Conservation (phyloP, 2,888 invertebrate species). For the Monoplex corrugatus region DNA sequence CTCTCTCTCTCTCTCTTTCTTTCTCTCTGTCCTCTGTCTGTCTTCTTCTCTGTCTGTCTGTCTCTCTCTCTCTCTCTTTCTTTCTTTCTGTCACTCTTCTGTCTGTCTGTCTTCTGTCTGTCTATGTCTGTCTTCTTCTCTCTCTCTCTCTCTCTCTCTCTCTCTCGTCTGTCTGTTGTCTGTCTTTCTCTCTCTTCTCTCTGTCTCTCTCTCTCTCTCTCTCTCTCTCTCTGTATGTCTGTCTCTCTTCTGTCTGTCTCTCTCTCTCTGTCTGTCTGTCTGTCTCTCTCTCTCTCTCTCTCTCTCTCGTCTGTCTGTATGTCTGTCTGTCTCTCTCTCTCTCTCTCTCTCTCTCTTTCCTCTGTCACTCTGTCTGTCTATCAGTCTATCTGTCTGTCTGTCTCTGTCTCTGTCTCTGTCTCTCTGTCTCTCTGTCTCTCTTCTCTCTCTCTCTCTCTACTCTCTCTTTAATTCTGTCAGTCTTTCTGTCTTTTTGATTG, state of each 20-base stretch:
- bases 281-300: conserved; percentile 25
- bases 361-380: neutral
- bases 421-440: neutral
- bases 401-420: neutral
- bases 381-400: neutral
- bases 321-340: conserved; percentile 9
- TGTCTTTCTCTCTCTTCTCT: neutral
- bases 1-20: neutral
- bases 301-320: no score
- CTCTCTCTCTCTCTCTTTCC: conserved; percentile 19
- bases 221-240: neutral
- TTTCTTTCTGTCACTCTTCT: neutral
- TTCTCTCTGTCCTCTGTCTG: no score
- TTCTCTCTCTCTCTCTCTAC: no score
- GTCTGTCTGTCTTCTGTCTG: neutral
- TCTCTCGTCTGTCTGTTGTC: neutral
- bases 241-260: neutral
- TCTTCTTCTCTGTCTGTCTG: no score
- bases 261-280: conserved; percentile 9
- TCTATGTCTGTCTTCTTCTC: no score
- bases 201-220: conserved; percentile 10
- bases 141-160: neutral
- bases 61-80: neutral
- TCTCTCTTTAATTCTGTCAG: no score
- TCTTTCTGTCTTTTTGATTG: no score